Base-by-base conservation (phyloP, 2,888 invertebrate genomes). In the Zonitis immaculata region DNA sequence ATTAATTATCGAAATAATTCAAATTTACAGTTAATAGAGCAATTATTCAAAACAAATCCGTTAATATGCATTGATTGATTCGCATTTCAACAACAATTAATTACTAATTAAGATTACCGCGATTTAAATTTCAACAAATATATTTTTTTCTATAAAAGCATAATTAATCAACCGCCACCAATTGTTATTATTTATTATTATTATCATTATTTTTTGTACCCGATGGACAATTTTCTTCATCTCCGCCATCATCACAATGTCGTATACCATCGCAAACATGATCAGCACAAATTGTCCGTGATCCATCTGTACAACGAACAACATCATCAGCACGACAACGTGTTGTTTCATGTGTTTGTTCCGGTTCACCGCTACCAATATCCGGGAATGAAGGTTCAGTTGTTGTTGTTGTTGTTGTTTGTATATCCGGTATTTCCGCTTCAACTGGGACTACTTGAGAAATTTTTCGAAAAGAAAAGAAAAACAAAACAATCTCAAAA, bases 211-310 rank as follows among this genome's bases (percentile, higher is more conserved):
- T n/a, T n/a, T n/a, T n/a, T n/a, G 47, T 56, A 64, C 64, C 66
- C 53, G 58, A 35, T 51, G 63, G 66, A 68, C 88, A 89, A 59
- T 79, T 76, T 16, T 64, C 63, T 71, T 91, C 91, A 68, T 91
- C 91, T 18, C 82, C 81, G 5, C 80, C 80, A 66, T 87, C 86
- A 6, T 75, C 69, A 66, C 91, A 91, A 62, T 91, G 83, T 0
- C 47, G 35, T 1, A 65, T 63, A 2, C 84, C 82, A 68, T 91
- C 84, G 71, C 92, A 93, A 54, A 75, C 72, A 52, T 79, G 80
- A 18, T 77, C 76, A 1, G 72, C 73, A 51, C 83, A 80, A 54
- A 91, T 83, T 64, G 76, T 77, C 51, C 74, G 70, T 56, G 76
- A 74, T 30, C 77, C 78, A 63, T 80, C 79, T 1, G 65, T 60